Evolutionary conservation across 2,888 invertebrate genomes (phyloP).

Genomic region (Ferdinandea cuprea): DNA sequence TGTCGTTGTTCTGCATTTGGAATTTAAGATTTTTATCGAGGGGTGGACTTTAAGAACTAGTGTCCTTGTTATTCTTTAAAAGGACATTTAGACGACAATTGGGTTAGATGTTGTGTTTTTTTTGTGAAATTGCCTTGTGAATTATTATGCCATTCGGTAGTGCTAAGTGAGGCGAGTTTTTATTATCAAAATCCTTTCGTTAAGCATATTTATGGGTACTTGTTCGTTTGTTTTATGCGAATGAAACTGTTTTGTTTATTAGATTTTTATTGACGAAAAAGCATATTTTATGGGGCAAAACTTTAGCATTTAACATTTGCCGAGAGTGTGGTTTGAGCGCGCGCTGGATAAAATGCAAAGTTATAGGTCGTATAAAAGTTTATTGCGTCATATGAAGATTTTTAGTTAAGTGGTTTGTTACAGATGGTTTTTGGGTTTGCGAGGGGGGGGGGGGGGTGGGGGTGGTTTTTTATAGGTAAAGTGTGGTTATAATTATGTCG

Average conservation of each 20-base stretch:
- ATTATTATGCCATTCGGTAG: conserved; percentile 59
- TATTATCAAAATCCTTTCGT: conserved; percentile 60
- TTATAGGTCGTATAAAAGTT: conserved; percentile 66
- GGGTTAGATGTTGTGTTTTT: conserved; percentile 5
- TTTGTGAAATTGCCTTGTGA: conserved; percentile 52
- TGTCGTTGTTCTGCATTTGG: conserved; percentile 41
- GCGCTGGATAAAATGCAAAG: conserved; percentile 41
- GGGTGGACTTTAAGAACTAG: conserved; percentile 15
- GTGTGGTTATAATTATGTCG: background rate
- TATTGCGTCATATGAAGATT: conserved; percentile 46
- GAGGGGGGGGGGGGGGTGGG: conserved; percentile 5
- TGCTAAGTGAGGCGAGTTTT: conserved; percentile 65
- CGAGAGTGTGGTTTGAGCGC: conserved; percentile 3
- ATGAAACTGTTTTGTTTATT: conserved; percentile 71
- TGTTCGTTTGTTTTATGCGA: conserved; percentile 64
- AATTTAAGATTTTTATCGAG: conserved; percentile 58
- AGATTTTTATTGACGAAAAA: conserved; percentile 64
- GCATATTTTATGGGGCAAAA: conserved; percentile 52
- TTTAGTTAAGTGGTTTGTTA: conserved; percentile 46
- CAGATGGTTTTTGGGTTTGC: conserved; percentile 15
- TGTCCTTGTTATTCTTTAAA: conserved; percentile 52
- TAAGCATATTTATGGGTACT: conserved; percentile 59
- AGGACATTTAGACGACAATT: conserved; percentile 65
- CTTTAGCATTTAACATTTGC: conserved; percentile 51
- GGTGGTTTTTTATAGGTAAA: conserved; percentile 37